Conservation (phyloP, 2,797 vertebrate species). For the Pristis pectinata region DNA sequence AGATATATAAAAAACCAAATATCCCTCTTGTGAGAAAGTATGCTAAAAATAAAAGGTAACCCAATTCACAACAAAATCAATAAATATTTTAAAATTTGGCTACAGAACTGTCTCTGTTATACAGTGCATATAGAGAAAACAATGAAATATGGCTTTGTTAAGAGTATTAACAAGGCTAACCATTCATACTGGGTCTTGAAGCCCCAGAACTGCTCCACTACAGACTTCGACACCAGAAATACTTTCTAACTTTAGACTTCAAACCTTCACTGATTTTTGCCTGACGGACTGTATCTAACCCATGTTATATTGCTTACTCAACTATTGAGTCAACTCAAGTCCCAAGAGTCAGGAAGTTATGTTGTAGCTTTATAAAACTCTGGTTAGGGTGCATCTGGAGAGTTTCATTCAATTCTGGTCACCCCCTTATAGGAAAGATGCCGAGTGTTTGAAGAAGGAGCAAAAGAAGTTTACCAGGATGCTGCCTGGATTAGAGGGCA, state of each 20-base stretch:
- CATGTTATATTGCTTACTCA: neutral
- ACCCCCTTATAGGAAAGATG: no score
- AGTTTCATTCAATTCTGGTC: no score
- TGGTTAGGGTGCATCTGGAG: no score
- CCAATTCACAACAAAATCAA: neutral
- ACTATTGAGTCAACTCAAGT: no score
- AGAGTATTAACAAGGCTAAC: neutral
- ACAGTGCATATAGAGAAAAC: neutral
- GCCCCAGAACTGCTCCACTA: neutral
- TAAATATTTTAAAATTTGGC: neutral
- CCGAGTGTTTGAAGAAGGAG: no score
- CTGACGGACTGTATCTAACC: neutral
- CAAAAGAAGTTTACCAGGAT: no score
- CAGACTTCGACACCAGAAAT: neutral
- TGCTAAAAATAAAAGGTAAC: neutral
- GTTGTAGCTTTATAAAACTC: no score
- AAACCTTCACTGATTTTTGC: neutral
- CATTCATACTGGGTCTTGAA: neutral
- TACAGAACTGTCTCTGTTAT: neutral
- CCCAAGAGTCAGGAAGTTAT: no score
- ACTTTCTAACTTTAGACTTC: neutral
- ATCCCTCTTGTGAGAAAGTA: neutral
- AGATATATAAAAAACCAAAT: neutral
- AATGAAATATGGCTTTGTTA: neutral
- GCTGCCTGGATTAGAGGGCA: no score